These are phyloP conservation scores for Ichneumon xanthorius DNA, from an alignment of 2,888 invertebrate species.

Conservation along the genomic window DNA sequence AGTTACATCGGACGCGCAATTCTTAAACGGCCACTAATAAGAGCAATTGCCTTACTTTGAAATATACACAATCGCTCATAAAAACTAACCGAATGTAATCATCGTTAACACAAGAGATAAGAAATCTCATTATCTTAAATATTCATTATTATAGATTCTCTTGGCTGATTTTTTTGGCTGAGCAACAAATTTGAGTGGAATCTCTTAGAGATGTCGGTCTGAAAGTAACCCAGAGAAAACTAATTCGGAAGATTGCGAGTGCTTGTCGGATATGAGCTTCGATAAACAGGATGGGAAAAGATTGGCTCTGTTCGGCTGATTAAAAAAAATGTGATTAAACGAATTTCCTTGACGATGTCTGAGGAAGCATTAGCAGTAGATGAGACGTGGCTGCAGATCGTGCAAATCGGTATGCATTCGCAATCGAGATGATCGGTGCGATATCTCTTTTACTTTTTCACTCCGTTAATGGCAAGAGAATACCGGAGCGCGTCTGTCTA, in stretches of 20 bases:
- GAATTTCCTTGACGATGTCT: constrained; percentile 37
- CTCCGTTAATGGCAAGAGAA: constrained; percentile 56
- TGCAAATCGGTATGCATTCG: neutral
- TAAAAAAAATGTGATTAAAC: neutral
- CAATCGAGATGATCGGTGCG: constrained; percentile 34
- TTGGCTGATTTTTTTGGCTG: neutral
- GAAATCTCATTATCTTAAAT: too few relatives aligned
- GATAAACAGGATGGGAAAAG: neutral
- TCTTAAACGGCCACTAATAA: too few relatives aligned
- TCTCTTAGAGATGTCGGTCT: neutral
- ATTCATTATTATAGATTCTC: neutral
- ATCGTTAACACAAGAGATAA: too few relatives aligned
- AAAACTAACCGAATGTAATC: too few relatives aligned
- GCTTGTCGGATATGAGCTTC: neutral
- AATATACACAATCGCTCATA: too few relatives aligned
- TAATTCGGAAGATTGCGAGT: neutral
- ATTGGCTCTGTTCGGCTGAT: neutral
- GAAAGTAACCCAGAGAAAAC: neutral
- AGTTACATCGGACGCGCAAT: too few relatives aligned
- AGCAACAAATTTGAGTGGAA: neutral
- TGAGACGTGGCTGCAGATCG: neutral
- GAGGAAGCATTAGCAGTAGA: constrained; percentile 14
- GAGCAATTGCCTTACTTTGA: too few relatives aligned
- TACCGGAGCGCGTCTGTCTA: constrained; percentile 40
- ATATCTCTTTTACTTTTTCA: constrained; percentile 46